A percentile compares a stretch with the other conserved stretches of the same genome.
phyloP scores from a whole-genome alignment of 2,888 invertebrate genomes.

The Noctua fimbriata region DNA sequence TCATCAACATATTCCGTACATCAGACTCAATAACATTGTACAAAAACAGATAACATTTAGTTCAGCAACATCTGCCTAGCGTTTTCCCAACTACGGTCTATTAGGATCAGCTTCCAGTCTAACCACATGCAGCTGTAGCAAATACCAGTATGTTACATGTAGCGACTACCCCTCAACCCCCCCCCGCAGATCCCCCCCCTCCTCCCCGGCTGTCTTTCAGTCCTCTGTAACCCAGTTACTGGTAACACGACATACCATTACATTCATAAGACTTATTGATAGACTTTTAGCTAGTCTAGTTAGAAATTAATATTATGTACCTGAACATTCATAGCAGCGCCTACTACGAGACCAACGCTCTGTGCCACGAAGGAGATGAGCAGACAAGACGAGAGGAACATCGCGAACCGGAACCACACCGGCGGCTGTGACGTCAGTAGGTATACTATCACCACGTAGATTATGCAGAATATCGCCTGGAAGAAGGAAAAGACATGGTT shows the following conservation, averaged over 20 bases:
- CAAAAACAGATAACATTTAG: too few relatives aligned
- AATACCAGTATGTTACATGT: neutral
- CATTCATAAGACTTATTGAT: neutral
- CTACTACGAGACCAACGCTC: slow-evolving; percentile 98
- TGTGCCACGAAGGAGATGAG: slow-evolving; percentile 98
- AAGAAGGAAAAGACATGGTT: slow-evolving; percentile 66
- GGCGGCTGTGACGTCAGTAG: slow-evolving; percentile 98
- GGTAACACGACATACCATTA: neutral
- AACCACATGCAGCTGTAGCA: neutral
- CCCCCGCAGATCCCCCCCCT: too few relatives aligned
- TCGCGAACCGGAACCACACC: slow-evolving; percentile 94
- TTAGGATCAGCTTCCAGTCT: neutral
- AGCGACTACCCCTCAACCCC: too few relatives aligned
- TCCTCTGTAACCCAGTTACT: neutral
- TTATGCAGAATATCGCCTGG: slow-evolving; percentile 97
- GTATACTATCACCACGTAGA: slow-evolving; percentile 98
- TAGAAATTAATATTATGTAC: slow-evolving; percentile 76
- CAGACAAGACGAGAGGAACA: slow-evolving; percentile 97
- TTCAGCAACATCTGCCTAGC: neutral
- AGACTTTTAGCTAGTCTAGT: neutral
- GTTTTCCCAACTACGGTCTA: neutral
- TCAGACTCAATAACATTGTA: too few relatives aligned
- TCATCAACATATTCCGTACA: too few relatives aligned
- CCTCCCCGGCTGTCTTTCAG: too few relatives aligned
- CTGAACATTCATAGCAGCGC: slow-evolving; percentile 98